Conservation (phyloP, 1,140 invertebrate species). For the Dendrolimus kikuchii region DNA sequence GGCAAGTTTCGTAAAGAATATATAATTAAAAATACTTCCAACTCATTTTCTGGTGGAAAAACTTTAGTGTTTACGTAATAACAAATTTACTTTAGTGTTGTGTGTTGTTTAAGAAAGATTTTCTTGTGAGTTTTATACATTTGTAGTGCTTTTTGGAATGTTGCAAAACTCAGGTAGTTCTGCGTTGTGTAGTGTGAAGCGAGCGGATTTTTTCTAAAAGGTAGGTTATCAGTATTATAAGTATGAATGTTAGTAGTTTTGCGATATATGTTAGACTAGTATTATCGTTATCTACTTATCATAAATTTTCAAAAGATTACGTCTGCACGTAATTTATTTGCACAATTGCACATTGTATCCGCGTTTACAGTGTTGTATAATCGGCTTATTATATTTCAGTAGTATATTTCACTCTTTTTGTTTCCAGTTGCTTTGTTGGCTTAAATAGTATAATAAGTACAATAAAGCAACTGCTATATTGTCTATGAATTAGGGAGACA, state of each 20-base stretch:
- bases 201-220: slow-evolving; percentile 31
- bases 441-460: no score
- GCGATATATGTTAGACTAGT: slow-evolving; percentile 2
- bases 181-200: slow-evolving; percentile 23
- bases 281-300: slow-evolving; percentile 6
- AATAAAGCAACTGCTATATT: no score
- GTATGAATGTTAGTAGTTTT: slow-evolving; percentile 1
- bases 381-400: no score
- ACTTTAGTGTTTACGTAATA: no score
- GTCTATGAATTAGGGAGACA: no score
- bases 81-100: slow-evolving; percentile 10
- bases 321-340: slow-evolving; percentile 2
- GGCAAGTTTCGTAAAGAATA: slow-evolving; percentile 11
- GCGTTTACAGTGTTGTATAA: background rate
- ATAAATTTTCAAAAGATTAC: background rate
- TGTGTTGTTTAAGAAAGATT: slow-evolving; percentile 5
- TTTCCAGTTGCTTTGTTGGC: no score
- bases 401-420: no score
- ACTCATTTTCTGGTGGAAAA: no score
- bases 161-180: slow-evolving; percentile 34
- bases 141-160: slow-evolving; percentile 49
- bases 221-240: background rate
- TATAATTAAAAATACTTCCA: no score
- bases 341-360: slow-evolving; percentile 5
- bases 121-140: background rate